These are phyloP conservation scores for Nomada ruficornis DNA, from an alignment of 2,888 invertebrate genomes.

Conservation along the genomic window DNA sequence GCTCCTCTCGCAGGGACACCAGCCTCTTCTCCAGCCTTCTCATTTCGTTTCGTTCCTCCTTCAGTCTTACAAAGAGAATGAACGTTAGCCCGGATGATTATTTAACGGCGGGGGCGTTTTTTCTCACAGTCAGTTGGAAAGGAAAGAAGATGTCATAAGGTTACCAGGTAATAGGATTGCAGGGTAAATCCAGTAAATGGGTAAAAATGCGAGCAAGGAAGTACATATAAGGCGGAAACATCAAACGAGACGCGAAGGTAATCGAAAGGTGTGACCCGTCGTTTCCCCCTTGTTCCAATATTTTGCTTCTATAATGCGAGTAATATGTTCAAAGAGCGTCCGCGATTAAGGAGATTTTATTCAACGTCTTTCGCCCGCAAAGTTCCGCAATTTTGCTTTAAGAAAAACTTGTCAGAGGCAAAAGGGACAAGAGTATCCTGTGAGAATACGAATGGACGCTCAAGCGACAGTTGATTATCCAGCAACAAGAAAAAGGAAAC, in stretches of 20 bases:
- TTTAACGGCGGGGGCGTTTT: neutral
- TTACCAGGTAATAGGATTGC: too few relatives aligned
- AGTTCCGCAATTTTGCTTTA: neutral
- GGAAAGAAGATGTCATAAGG: neutral
- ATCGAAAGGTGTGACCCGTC: neutral
- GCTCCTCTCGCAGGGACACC: slow-evolving; percentile 28
- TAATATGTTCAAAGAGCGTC: neutral
- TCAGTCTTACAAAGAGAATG: slow-evolving; percentile 45
- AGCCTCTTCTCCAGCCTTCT: slow-evolving; percentile 47
- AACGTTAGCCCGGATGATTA: neutral
- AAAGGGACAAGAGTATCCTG: too few relatives aligned
- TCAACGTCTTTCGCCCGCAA: neutral
- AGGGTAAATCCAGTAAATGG: too few relatives aligned
- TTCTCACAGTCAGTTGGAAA: too few relatives aligned
- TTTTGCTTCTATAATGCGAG: neutral
- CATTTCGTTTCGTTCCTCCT: slow-evolving; percentile 45
- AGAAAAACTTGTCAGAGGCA: too few relatives aligned
- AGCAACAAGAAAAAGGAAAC: too few relatives aligned
- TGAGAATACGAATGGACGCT: too few relatives aligned
- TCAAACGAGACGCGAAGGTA: neutral
- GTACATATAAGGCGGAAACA: neutral
- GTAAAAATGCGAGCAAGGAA: neutral
- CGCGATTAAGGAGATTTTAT: neutral
- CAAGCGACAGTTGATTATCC: neutral
- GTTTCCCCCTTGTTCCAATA: neutral